A percentile compares a stretch with the other conserved stretches of the same genome.
phyloP scores from a whole-genome alignment of 2,113 vertebrate species.

The Tonatia bakeri region DNA sequence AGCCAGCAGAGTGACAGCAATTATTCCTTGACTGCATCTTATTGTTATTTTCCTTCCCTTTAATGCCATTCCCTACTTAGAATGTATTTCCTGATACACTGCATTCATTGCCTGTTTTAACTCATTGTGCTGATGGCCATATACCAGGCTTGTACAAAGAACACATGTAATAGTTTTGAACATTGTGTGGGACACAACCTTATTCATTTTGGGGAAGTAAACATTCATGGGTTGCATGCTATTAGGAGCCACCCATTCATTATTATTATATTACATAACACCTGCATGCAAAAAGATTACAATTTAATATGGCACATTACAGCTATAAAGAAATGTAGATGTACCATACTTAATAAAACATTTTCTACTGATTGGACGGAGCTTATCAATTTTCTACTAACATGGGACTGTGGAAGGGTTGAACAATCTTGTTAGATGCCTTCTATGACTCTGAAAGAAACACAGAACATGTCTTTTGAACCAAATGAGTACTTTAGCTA shows the following conservation, averaged over 20 bases:
- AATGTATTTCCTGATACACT: not conserved
- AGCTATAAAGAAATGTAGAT: conserved; percentile 10
- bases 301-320: not conserved
- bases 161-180: conserved; percentile 8
- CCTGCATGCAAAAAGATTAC: not conserved
- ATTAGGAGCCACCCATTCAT: not conserved
- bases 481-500: not conserved
- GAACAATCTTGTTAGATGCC: not conserved
- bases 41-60: not conserved
- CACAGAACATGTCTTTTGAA: not conserved
- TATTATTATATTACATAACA: not conserved
- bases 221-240: not conserved
- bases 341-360: not conserved
- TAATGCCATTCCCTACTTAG: not conserved
- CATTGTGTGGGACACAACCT: not conserved
- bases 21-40: not conserved
- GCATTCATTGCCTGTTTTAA: conserved; percentile 62
- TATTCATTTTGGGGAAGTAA: conserved; percentile 40
- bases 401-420: not conserved
- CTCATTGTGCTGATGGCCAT: not conserved
- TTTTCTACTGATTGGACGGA: not conserved
- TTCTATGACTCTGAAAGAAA: conserved; percentile 20
- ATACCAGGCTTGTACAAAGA: conserved; percentile 12
- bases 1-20: not conserved
- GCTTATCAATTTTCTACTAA: conserved; percentile 21